phyloP scores from a whole-genome alignment of 2,113 vertebrate genomes.

The Copsychus sechellarum region DNA sequence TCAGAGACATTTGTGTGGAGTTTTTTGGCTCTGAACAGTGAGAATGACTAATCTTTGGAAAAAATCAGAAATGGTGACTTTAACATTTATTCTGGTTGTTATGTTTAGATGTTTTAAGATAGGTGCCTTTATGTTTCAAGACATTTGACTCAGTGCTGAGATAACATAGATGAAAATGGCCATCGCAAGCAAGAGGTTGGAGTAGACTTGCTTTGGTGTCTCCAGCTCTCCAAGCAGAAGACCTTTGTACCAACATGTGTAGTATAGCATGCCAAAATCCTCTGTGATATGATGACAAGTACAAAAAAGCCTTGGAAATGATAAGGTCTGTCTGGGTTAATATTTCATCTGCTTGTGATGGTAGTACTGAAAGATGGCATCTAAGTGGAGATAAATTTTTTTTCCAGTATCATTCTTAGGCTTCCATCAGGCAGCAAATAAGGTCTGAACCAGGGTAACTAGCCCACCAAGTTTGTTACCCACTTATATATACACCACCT shows the following conservation, averaged over 20 bases:
- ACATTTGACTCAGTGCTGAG: fast-evolving
- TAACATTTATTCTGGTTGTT: not conserved
- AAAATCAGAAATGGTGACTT: not conserved
- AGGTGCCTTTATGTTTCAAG: not conserved
- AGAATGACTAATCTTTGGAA: not conserved
- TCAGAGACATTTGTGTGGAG: fast-evolving
- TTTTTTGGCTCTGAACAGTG: not conserved
- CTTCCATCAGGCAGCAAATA: not conserved
- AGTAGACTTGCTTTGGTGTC: not conserved
- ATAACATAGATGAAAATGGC: not conserved
- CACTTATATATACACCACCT: not conserved
- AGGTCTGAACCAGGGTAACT: not conserved
- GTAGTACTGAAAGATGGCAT: fast-evolving
- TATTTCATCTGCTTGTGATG: not conserved
- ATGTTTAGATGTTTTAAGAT: not conserved
- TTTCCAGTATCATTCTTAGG: not conserved
- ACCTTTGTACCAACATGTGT: not conserved
- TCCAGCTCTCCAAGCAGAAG: not conserved
- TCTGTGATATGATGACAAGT: not conserved
- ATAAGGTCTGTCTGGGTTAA: not conserved
- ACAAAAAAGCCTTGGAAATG: not conserved
- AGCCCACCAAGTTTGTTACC: not conserved
- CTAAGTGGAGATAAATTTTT: not conserved
- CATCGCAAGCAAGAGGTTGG: not conserved
- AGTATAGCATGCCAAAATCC: not conserved